Evolutionary conservation across 2,888 invertebrate genomes (phyloP).

Genomic region (Abscondita cerata): DNA sequence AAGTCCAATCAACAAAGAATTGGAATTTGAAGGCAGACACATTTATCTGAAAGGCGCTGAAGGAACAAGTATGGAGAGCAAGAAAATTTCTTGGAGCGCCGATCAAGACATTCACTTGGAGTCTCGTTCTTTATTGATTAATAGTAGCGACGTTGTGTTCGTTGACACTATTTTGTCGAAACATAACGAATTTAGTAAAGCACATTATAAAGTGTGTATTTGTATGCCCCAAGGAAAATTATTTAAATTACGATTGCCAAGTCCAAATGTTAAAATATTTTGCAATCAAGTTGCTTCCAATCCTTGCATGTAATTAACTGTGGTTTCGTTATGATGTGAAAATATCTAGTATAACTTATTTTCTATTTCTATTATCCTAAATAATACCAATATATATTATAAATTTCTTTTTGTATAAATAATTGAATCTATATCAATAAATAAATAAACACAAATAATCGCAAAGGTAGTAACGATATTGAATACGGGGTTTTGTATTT

Average conservation of each 20-base stretch:
- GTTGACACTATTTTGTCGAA: conserved; percentile 69
- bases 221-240: conserved; percentile 90
- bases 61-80: conserved; percentile 72
- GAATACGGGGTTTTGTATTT: too few relatives aligned
- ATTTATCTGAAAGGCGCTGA: conserved; percentile 75
- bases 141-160: conserved; percentile 73
- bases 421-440: too few relatives aligned
- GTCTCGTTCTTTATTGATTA: conserved; percentile 75
- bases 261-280: conserved; percentile 60
- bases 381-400: too few relatives aligned
- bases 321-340: too few relatives aligned
- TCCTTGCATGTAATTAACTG: conserved; percentile 69
- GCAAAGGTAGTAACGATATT: too few relatives aligned
- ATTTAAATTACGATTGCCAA: conserved; percentile 77
- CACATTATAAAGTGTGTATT: conserved; percentile 87
- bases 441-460: too few relatives aligned
- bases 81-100: conserved; percentile 75
- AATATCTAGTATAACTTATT: too few relatives aligned
- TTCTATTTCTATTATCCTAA: too few relatives aligned
- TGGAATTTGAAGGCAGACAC: conserved; percentile 70
- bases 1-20: conserved; percentile 73
- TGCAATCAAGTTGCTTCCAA: conserved; percentile 72
- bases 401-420: too few relatives aligned
- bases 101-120: conserved; percentile 81
- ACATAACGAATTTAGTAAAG: conserved; percentile 48